Conservation (phyloP, 2,888 invertebrate species). For the Argyra leucocephala region DNA sequence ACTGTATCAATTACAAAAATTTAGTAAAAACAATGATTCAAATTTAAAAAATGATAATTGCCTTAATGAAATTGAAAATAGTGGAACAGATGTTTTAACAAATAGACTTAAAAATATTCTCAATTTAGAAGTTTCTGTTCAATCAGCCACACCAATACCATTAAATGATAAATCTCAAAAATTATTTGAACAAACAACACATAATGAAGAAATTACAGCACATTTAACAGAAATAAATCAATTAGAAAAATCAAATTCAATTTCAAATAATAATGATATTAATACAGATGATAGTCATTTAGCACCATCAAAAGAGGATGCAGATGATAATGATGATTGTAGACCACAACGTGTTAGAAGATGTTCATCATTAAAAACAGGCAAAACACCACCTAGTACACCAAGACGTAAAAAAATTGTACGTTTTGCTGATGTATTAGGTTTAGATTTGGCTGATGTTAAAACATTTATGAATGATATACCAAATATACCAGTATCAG, state of each 20-base stretch:
- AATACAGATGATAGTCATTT: too few species aligned
- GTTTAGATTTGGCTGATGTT: conserved; percentile 83
- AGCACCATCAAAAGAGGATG: conserved; percentile 21
- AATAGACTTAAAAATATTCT: conserved; percentile 27
- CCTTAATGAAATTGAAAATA: conserved; percentile 23
- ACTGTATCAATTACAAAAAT: conserved; percentile 32
- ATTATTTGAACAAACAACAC: background rate
- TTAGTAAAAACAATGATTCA: conserved; percentile 25
- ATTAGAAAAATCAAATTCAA: background rate
- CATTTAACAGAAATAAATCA: too few species aligned
- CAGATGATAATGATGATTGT: conserved; percentile 47
- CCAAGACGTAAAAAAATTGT: conserved; percentile 89
- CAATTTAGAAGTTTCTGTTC: too few species aligned
- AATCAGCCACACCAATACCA: background rate
- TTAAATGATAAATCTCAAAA: background rate
- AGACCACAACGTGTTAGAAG: conserved; percentile 62
- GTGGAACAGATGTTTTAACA: conserved; percentile 21
- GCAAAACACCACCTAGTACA: conserved; percentile 86
- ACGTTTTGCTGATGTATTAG: conserved; percentile 87
- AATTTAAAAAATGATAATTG: background rate
- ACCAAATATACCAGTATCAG: conserved; percentile 77
- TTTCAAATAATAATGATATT: background rate
- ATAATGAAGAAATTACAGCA: too few species aligned
- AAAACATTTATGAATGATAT: conserved; percentile 82
- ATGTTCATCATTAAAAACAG: conserved; percentile 79